phyloP scores from a whole-genome alignment of 2,797 vertebrate species.

The Apogon hyalosoma region DNA sequence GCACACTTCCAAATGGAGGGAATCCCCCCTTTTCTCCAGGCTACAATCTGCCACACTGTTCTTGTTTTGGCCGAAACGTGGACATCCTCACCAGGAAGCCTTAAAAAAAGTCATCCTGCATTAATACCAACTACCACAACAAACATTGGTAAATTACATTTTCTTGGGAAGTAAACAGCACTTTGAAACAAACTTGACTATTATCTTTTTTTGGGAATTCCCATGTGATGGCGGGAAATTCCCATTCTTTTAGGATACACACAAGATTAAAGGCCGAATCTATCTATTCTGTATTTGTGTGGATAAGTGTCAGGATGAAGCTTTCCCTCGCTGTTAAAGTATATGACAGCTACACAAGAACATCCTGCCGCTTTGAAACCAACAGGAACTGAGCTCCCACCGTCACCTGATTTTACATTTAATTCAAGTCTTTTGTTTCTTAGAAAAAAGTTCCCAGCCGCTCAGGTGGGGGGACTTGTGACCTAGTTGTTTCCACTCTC shows the following conservation, averaged over 20 bases:
- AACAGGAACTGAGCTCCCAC: conserved; percentile 59
- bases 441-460: conserved; percentile 69
- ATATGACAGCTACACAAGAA: conserved; percentile 25
- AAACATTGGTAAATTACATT: conserved; percentile 40
- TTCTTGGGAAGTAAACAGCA: conserved; percentile 49
- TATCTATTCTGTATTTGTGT: conserved; percentile 72
- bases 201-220: conserved; percentile 78
- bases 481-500: conserved; percentile 82
- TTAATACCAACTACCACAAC: conserved; percentile 38
- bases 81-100: conserved; percentile 42
- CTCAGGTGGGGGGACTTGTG: conserved; percentile 71
- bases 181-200: conserved; percentile 63
- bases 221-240: conserved; percentile 82
- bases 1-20: conserved; percentile 57
- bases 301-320: conserved; percentile 67
- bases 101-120: conserved; percentile 23
- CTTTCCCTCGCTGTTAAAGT: conserved; percentile 47
- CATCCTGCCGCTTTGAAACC: conserved; percentile 60
- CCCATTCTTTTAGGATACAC: conserved; percentile 82
- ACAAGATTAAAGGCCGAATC: conserved; percentile 80
- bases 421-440: conserved; percentile 51
- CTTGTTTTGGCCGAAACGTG: conserved; percentile 37
- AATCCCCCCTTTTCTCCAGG: conserved; percentile 54
- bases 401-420: conserved; percentile 58
- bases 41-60: conserved; percentile 38